Conservation (phyloP, 2,888 invertebrate genomes). For the Hedya salicella region DNA sequence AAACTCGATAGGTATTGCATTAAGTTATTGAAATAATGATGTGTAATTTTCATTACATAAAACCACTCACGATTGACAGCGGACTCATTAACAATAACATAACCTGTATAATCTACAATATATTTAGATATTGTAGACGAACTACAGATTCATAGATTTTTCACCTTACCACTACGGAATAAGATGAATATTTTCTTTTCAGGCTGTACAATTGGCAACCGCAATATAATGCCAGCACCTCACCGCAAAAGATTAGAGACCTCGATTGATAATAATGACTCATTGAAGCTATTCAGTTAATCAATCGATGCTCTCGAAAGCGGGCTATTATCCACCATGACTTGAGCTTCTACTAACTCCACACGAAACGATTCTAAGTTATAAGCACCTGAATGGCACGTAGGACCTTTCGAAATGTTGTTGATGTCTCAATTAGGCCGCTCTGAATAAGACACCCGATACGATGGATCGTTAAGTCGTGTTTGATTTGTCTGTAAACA, state of each 20-base stretch:
- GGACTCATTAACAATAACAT: not conserved
- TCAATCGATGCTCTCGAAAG: slow-evolving; percentile 21
- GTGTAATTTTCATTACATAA: not conserved
- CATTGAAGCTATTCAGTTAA: slow-evolving; percentile 31
- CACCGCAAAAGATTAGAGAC: slow-evolving; percentile 22
- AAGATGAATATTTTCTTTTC: not conserved
- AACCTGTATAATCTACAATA: too few species aligned
- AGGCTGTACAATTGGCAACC: slow-evolving; percentile 6
- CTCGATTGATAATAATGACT: slow-evolving; percentile 28
- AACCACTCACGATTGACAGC: not conserved
- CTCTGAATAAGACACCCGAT: slow-evolving; percentile 35
- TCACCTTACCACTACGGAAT: not conserved
- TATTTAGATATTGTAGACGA: too few species aligned
- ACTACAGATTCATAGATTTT: not conserved
- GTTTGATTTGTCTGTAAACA: slow-evolving; percentile 41
- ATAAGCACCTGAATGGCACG: not conserved
- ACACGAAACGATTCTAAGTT: not conserved
- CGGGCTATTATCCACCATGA: slow-evolving; percentile 34
- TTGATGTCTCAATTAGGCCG: slow-evolving; percentile 28
- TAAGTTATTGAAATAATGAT: too few species aligned
- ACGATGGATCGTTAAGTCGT: slow-evolving; percentile 27
- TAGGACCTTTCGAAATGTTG: not conserved
- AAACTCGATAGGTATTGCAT: too few species aligned
- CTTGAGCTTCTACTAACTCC: not conserved
- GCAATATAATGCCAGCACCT: slow-evolving; percentile 3